A percentile compares a stretch with the other conserved stretches of the same genome.
These are phyloP conservation scores for Lucinisca nassula DNA, from an alignment of 2,888 invertebrate species.

Conservation along the genomic window DNA sequence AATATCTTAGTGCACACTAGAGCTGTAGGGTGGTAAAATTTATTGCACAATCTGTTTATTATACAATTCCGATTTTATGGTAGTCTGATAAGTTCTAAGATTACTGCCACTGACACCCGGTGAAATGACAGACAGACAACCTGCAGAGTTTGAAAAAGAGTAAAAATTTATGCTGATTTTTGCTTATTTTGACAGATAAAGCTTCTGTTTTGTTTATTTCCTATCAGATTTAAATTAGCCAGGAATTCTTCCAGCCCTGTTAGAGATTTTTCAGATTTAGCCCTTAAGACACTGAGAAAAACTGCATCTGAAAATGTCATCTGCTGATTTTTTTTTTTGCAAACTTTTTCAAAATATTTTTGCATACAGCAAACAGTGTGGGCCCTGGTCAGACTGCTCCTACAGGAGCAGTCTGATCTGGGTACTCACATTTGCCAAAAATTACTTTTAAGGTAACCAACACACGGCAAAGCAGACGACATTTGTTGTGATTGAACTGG, in stretches of 20 bases:
- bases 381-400: too few relatives aligned
- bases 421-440: too few relatives aligned
- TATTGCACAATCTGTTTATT: background rate
- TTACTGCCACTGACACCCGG: background rate
- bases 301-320: too few relatives aligned
- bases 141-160: background rate
- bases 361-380: too few relatives aligned
- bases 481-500: too few relatives aligned
- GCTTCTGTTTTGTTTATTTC: background rate
- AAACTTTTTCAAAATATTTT: too few relatives aligned
- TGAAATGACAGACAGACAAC: background rate
- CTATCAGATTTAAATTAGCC: background rate
- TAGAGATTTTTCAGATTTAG: background rate
- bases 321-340: too few relatives aligned
- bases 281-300: too few relatives aligned
- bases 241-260: background rate
- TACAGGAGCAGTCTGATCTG: too few relatives aligned
- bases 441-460: too few relatives aligned
- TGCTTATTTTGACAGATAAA: background rate
- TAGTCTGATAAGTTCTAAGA: background rate
- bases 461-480: too few relatives aligned
- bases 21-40: background rate
- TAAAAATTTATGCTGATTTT: background rate
- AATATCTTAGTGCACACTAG: background rate
- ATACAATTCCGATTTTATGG: background rate